Base-by-base conservation (phyloP, 2,113 vertebrate genomes). In the Phyllostomus discolor region DNA sequence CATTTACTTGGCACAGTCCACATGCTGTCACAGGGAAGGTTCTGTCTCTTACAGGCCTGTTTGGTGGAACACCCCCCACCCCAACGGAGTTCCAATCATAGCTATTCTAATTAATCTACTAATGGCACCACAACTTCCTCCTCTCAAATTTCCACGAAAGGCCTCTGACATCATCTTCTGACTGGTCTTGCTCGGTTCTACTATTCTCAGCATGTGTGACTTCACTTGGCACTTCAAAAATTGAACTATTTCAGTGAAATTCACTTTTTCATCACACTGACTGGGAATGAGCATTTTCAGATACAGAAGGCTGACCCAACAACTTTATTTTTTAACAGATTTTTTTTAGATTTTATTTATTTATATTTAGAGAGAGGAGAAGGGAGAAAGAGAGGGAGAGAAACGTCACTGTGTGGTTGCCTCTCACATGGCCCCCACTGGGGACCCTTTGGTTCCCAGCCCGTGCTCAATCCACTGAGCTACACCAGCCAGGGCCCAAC, bases 11-110 rank as follows among this genome's bases (percentile, higher is more conserved):
- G 95, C 86, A 96, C 91, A 90, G 59, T 88, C 10, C 83, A 66
- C 48, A 20, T 15, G 31, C 35, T 20, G 70, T 90, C 95, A 93
- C 80, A 69, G 48, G 10, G 73, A 17, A 97, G 84, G 70, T 9
- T 1, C 17, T n/a, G 22, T 78, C 70, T 97, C 91, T 83, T 69
- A 22, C n/a, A 88, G 62, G 22, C 86, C 94, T 84, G 46, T 67
- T 43, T 64, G 76, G 43, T 86, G 91, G 90, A 50, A n/a, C 62
- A 92, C 22, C 28, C 11, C 22, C 16, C 1, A 0, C 64, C 66
- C 95, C 72, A 43, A 73, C 31, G 93, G 83, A 82, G 92, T 97
- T 84, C n/a, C 59, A 95, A 96, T 80, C 93, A 70, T n/a, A 92
- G 84, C 86, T 12, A 14, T 90, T 90, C 81, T 82, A 96, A 72